phyloP scores from a whole-genome alignment of 2,113 vertebrate genomes.

The Gymnocephalus cernua region DNA sequence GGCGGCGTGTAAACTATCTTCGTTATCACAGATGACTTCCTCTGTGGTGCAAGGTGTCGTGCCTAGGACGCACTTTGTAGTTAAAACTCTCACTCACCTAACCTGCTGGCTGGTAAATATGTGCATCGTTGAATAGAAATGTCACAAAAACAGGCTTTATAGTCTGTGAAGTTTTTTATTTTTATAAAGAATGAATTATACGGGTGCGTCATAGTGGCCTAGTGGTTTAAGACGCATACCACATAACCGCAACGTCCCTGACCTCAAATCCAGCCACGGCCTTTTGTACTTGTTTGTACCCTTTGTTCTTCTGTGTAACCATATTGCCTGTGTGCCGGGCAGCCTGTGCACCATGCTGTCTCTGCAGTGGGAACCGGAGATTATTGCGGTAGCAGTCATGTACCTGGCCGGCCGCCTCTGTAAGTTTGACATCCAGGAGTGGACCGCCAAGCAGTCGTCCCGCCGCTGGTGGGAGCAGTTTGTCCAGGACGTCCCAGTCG shows the following conservation, averaged over 20 bases:
- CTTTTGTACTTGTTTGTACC: no score
- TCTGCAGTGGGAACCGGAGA: constrained; percentile 98
- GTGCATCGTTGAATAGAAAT: no score
- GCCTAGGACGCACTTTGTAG: background rate
- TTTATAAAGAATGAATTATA: no score
- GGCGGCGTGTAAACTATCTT: background rate
- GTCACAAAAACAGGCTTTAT: no score
- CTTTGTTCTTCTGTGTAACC: background rate
- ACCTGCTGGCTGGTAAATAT: no score
- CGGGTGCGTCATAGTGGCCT: no score
- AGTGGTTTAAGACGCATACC: no score
- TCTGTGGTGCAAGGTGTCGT: background rate
- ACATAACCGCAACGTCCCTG: no score
- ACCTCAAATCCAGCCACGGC: no score
- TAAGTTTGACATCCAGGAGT: constrained; percentile 99
- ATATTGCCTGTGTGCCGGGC: background rate
- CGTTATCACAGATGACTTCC: background rate
- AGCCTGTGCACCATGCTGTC: constrained; percentile 98
- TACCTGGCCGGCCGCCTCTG: constrained; percentile 96
- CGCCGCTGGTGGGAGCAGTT: constrained; percentile 99
- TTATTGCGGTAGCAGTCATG: constrained; percentile 99
- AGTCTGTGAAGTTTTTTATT: no score
- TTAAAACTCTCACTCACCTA: no score
- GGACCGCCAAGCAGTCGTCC: constrained; percentile 96
- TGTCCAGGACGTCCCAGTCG: constrained; percentile 97